Evolutionary conservation across 92 coral and sea anemone genomes (phyloP).

Genomic region (Virgularia gustaviana): DNA sequence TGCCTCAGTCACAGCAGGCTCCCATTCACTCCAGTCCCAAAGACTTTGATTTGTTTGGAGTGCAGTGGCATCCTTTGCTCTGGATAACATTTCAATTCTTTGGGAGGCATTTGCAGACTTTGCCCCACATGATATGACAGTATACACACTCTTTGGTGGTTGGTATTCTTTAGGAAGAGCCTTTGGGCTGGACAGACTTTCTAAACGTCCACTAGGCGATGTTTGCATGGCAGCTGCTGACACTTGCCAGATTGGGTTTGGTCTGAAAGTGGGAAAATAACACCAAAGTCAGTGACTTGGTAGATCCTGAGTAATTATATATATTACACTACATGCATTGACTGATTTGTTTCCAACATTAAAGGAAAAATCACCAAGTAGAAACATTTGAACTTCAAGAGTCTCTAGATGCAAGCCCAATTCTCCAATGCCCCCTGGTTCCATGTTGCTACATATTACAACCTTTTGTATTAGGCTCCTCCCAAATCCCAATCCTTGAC

Average conservation of each 20-base stretch:
- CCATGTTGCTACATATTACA: too few species aligned
- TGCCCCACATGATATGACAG: slow-evolving; percentile 72
- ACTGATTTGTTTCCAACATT: too few species aligned
- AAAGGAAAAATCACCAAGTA: too few species aligned
- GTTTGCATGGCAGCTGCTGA: slow-evolving; percentile 73
- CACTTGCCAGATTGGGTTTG: slow-evolving; percentile 84
- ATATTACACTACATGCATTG: too few species aligned
- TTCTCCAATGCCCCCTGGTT: too few species aligned
- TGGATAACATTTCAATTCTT: slow-evolving; percentile 65
- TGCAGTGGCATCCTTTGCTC: slow-evolving; percentile 66
- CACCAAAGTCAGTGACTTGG: too few species aligned
- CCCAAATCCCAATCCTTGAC: neutral
- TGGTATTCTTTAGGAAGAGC: slow-evolving; percentile 76
- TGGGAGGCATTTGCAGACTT: slow-evolving; percentile 63
- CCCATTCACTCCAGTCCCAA: slow-evolving; percentile 98
- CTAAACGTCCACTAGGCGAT: slow-evolving; percentile 63
- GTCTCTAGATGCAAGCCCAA: too few species aligned
- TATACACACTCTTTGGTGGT: slow-evolving; percentile 75
- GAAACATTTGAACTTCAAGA: too few species aligned
- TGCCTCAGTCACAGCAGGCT: slow-evolving; percentile 69
- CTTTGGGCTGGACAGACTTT: slow-evolving; percentile 74
- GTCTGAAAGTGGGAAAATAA: too few species aligned
- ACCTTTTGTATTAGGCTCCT: too few species aligned
- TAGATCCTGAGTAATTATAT: too few species aligned
- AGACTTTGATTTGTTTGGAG: slow-evolving; percentile 80